A percentile compares a stretch with the other conserved stretches of the same genome.
phyloP scores from a whole-genome alignment of 2,113 vertebrate genomes.

The Piaya cayana region DNA sequence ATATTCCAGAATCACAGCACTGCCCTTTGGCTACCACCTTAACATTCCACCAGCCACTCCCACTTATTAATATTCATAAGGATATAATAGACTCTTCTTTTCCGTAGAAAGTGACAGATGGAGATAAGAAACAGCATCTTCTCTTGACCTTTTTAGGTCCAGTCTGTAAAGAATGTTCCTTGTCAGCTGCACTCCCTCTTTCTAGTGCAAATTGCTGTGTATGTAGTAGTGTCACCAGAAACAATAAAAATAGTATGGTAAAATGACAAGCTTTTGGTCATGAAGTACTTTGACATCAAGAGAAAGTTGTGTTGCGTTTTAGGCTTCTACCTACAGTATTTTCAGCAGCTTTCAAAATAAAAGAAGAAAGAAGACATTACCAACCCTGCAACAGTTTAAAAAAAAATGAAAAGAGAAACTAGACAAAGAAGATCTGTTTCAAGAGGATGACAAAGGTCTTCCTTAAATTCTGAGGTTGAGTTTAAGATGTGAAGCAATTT shows the following conservation, averaged over 20 bases:
- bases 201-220: background rate
- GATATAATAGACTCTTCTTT: background rate
- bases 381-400: background rate
- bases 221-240: background rate
- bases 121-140: background rate
- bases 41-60: background rate
- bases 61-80: background rate
- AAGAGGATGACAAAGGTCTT: background rate
- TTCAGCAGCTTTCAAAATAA: background rate
- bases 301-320: background rate
- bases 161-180: background rate
- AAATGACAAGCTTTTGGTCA: background rate
- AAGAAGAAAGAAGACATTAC: background rate
- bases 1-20: background rate
- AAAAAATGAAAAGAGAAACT: background rate
- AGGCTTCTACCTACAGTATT: background rate
- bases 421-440: background rate
- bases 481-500: background rate
- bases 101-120: background rate
- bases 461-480: background rate
- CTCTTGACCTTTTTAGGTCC: background rate
- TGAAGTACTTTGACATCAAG: background rate
- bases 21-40: background rate
- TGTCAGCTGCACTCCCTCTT: background rate
- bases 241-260: background rate